Percentiles rank a stretch among this genome's conserved stretches.
Conservation (phyloP, 2,888 invertebrate species). For the Lucinisca nassula region DNA sequence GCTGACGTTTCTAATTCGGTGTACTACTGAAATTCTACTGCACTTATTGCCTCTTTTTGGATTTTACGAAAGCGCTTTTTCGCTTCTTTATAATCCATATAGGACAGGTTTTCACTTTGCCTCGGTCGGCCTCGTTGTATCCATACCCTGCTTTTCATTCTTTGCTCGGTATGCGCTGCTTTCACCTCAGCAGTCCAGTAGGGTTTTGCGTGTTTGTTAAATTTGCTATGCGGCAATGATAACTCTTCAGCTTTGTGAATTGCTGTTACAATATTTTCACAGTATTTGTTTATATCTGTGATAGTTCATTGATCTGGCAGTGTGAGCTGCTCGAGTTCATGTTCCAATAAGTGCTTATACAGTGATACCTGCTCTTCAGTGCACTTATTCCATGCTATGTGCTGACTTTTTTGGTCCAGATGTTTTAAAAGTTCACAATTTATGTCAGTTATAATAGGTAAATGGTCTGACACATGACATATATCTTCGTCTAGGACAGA, state of each 20-base stretch:
- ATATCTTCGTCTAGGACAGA: not conserved
- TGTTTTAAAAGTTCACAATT: not conserved
- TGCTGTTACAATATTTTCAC: not conserved
- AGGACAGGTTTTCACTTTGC: not conserved
- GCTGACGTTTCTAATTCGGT: not conserved
- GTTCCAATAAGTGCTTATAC: not conserved
- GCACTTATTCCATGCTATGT: not conserved
- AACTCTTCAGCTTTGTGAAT: not conserved
- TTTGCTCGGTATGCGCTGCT: constrained; percentile 8
- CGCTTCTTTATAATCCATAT: not conserved
- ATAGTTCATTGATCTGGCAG: not conserved
- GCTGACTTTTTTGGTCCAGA: not conserved
- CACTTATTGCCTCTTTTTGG: not conserved
- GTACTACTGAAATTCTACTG: not conserved
- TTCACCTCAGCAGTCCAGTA: constrained; percentile 39
- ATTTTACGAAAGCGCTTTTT: not conserved
- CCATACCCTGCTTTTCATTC: not conserved
- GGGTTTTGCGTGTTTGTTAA: constrained; percentile 26
- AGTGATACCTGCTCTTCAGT: not conserved
- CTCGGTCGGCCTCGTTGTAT: not conserved
- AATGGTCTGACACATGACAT: not conserved
- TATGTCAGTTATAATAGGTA: not conserved
- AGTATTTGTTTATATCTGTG: not conserved
- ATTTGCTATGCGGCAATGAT: not conserved
- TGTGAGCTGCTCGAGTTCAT: not conserved